Conservation (phyloP, 2,113 vertebrate species). For the Catharus fuscescens region DNA sequence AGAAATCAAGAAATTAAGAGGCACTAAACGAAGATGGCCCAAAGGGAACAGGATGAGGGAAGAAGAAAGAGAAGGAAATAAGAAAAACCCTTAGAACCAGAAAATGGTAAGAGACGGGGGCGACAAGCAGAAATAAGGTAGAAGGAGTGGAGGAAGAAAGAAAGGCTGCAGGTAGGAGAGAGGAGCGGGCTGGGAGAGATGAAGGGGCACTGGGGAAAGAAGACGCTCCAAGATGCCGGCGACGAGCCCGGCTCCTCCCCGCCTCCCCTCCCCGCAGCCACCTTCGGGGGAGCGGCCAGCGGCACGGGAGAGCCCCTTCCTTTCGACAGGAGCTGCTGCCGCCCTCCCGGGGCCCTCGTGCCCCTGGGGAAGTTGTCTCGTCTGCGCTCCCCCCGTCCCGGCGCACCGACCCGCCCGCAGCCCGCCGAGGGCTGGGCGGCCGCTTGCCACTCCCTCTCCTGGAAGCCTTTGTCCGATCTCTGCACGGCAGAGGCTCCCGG, state of each 20-base stretch:
- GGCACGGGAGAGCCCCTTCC: not conserved
- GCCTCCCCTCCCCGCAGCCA: not conserved
- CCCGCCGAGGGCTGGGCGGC: not conserved
- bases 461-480: conserved; percentile 35
- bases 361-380: not conserved
- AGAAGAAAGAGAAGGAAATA: not conserved
- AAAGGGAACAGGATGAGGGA: not conserved
- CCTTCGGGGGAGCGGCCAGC: not conserved
- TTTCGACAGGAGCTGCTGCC: not conserved
- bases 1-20: conserved; percentile 8
- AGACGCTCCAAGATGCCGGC: not conserved
- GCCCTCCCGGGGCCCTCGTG: not conserved
- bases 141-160: not conserved
- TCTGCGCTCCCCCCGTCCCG: not conserved
- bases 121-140: not conserved
- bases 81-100: not conserved
- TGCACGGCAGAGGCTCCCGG: not conserved
- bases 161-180: not conserved
- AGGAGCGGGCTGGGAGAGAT: not conserved
- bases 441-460: not conserved
- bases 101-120: not conserved
- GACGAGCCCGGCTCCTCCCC: conserved; percentile 3
- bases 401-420: not conserved
- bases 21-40: not conserved
- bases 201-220: not conserved